Conservation (phyloP, 2,797 vertebrate genomes). For the Podarcis siculus region DNA sequence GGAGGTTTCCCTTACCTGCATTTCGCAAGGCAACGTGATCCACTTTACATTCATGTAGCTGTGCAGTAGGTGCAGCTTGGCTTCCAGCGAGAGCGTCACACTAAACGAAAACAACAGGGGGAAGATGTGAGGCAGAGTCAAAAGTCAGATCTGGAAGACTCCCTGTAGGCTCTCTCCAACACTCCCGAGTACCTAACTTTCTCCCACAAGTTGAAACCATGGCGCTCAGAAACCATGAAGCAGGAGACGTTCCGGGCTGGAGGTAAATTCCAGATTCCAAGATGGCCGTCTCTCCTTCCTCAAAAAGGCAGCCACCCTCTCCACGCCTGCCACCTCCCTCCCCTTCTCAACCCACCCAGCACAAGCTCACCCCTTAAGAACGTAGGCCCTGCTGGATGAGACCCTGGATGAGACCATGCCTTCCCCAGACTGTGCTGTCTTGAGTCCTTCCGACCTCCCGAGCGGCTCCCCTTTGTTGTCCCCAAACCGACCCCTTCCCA, state of each 20-base stretch:
- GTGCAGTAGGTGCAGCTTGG: constrained; percentile 93
- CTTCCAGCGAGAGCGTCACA: constrained; percentile 92
- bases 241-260: neutral
- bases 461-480: no score
- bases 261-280: neutral
- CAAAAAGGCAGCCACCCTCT: no score
- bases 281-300: no score
- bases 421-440: no score
- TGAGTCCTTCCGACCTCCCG: neutral
- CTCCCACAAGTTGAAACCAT: no score
- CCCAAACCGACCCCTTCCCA: neutral
- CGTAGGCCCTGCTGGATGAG: no score
- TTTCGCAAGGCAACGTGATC: constrained; percentile 92
- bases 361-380: no score
- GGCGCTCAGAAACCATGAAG: no score
- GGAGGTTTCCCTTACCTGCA: constrained; percentile 71
- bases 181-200: no score
- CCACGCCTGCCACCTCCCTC: neutral
- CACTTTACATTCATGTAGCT: constrained; percentile 92
- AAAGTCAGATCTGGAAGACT: no score
- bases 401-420: no score
- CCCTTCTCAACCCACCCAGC: neutral
- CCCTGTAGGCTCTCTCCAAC: no score
- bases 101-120: constrained; percentile 66
- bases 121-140: accelerated